phyloP scores from a whole-genome alignment of 2,797 vertebrate species.

The Rhabdomys pumilio region DNA sequence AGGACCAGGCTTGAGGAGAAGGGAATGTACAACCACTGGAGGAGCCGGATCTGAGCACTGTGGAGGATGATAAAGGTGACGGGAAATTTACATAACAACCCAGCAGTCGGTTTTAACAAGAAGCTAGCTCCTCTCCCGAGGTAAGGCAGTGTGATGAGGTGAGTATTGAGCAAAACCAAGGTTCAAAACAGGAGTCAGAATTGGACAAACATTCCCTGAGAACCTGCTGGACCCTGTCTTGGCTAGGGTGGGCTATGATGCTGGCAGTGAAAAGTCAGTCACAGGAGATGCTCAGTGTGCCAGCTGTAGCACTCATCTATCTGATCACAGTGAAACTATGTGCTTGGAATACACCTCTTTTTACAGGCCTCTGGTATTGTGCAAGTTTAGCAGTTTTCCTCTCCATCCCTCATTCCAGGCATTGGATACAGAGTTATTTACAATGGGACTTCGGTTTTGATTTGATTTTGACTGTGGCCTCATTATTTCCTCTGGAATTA shows the following conservation, averaged over 20 bases:
- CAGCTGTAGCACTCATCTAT: neutral
- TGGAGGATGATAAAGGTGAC: neutral
- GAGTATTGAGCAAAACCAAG: neutral
- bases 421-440: neutral
- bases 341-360: neutral
- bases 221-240: neutral
- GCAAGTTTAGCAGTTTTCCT: neutral
- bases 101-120: neutral
- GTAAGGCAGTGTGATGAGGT: neutral
- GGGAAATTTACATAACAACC: neutral
- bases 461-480: neutral
- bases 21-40: neutral
- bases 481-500: neutral
- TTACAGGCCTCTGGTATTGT: neutral
- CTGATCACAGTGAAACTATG: neutral
- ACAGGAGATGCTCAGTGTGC: fast-evolving
- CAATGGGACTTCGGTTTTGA: neutral
- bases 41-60: neutral
- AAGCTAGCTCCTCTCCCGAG: neutral
- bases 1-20: neutral
- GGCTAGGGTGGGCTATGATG: fast-evolving
- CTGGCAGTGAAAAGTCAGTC: neutral
- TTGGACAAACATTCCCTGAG: neutral
- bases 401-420: neutral
- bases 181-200: neutral